phyloP scores from a whole-genome alignment of 2,888 invertebrate species.

The Vandiemenella viatica region DNA sequence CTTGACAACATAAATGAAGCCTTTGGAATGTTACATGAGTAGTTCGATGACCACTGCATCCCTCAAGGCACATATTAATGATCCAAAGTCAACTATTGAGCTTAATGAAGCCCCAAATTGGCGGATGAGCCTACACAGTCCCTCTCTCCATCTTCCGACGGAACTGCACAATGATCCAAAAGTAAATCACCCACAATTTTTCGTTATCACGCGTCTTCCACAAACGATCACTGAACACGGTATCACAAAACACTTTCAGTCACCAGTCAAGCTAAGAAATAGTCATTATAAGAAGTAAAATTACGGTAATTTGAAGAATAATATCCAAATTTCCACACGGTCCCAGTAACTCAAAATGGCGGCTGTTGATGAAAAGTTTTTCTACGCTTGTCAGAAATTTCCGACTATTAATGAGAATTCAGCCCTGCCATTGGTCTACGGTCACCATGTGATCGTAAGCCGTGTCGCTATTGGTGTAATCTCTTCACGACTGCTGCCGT shows the following conservation, averaged over 20 bases:
- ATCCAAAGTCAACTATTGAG: conserved; percentile 59
- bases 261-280: conserved; percentile 24
- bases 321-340: conserved; percentile 58
- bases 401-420: conserved; percentile 33
- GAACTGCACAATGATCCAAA: conserved; percentile 51
- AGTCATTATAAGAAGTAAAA: conserved; percentile 22
- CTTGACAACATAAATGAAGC: conserved; percentile 25
- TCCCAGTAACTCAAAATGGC: conserved; percentile 81
- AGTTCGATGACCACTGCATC: conserved; percentile 55
- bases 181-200: conserved; percentile 18
- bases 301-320: conserved; percentile 52
- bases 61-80: conserved; percentile 61
- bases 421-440: conserved; percentile 28
- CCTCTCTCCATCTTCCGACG: conserved; percentile 61
- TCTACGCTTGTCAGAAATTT: conserved; percentile 82
- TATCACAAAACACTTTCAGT: conserved; percentile 17
- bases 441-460: conserved; percentile 32
- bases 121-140: conserved; percentile 28
- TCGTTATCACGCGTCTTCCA: conserved; percentile 25
- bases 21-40: conserved; percentile 35
- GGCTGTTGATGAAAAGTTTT: conserved; percentile 91
- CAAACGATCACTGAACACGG: conserved; percentile 26
- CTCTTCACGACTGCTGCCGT: conserved; percentile 10
- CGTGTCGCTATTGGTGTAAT: conserved; percentile 28
- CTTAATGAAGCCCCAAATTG: conserved; percentile 58